Conservation (phyloP, 2,113 vertebrate species). For the Rallus limicola region DNA sequence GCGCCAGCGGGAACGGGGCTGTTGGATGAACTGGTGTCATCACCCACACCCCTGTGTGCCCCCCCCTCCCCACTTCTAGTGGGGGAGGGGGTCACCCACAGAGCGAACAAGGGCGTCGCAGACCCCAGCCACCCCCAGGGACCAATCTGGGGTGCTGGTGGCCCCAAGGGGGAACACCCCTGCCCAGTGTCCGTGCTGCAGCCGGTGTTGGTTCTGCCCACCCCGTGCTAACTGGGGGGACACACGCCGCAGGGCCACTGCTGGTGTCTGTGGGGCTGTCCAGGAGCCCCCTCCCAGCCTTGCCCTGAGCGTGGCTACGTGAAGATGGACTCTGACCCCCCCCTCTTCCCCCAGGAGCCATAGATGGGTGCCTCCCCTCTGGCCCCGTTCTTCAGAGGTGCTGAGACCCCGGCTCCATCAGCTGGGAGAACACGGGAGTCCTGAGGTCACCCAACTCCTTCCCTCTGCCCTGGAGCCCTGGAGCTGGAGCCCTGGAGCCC, state of each 20-base stretch:
- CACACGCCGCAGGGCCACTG: fast-evolving
- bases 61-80: too few relatives aligned
- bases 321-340: neutral
- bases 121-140: too few relatives aligned
- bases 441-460: neutral
- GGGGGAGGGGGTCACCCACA: too few relatives aligned
- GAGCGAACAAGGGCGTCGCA: too few relatives aligned
- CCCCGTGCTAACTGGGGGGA: neutral
- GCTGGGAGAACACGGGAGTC: neutral
- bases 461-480: neutral
- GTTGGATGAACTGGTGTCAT: too few relatives aligned
- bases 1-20: too few relatives aligned
- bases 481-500: neutral
- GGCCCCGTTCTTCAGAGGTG: neutral
- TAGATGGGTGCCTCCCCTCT: too few relatives aligned
- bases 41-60: too few relatives aligned
- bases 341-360: neutral
- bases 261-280: neutral
- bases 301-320: neutral
- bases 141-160: neutral
- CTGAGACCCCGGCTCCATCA: neutral
- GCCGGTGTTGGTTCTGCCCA: neutral
- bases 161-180: neutral
- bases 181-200: neutral
- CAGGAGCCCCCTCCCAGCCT: neutral